These are phyloP conservation scores for Labia minor DNA, from an alignment of 2,888 invertebrate genomes.

Conservation along the genomic window DNA sequence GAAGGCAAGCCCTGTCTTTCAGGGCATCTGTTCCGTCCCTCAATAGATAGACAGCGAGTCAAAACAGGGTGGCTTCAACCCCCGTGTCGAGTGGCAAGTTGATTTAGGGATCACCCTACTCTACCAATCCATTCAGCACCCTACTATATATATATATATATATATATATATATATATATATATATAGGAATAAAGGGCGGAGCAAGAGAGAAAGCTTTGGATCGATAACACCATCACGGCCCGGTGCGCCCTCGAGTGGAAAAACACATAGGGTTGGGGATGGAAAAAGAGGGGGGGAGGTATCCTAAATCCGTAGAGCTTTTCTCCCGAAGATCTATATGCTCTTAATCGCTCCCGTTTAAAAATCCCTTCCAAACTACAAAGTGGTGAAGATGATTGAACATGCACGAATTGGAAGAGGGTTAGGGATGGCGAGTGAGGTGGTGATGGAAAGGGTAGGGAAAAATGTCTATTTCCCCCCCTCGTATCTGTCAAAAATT, in stretches of 20 bases:
- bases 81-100: not conserved
- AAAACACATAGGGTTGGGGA: not conserved
- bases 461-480: too few relatives aligned
- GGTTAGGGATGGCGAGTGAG: too few relatives aligned
- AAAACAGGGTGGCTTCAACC: constrained; percentile 1
- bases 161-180: not conserved
- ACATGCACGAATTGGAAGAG: not conserved
- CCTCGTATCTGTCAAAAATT: too few relatives aligned
- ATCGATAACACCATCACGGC: constrained; percentile 13
- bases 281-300: not conserved
- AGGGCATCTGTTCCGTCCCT: constrained; percentile 2
- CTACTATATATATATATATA: not conserved
- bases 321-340: constrained; percentile 13
- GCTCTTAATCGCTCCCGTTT: constrained; percentile 3
- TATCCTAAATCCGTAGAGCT: not conserved
- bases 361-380: not conserved
- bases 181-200: not conserved
- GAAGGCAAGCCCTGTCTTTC: not conserved
- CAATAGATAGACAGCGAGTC: not conserved
- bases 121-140: not conserved
- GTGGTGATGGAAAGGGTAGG: too few relatives aligned
- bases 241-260: constrained; percentile 13
- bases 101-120: constrained; percentile 3
- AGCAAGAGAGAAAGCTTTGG: not conserved
- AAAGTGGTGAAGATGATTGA: constrained; percentile 13